phyloP scores from a whole-genome alignment of 2,888 invertebrate species.

The Drosophila macrospina region DNA sequence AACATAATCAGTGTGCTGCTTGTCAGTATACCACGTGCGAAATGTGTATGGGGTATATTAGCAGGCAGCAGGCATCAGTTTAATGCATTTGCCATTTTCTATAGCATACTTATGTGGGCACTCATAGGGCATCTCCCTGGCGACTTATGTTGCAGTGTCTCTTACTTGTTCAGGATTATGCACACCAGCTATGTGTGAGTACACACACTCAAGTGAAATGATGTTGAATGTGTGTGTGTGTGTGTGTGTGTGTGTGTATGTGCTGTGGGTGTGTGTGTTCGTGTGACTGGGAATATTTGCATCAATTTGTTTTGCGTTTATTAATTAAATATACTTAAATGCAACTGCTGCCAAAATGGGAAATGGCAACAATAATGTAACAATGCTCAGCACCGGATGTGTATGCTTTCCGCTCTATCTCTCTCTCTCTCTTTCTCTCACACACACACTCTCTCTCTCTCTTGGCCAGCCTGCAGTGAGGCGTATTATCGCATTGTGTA shows the following conservation, averaged over 20 bases:
- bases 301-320: slow-evolving; percentile 64
- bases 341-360: slow-evolving; percentile 62
- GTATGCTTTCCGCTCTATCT: not conserved
- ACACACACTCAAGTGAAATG: slow-evolving; percentile 8
- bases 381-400: slow-evolving; percentile 37
- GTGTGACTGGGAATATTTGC: slow-evolving; percentile 45
- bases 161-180: slow-evolving; percentile 55
- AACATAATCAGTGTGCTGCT: slow-evolving; percentile 73
- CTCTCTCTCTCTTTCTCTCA: not conserved
- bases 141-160: not conserved
- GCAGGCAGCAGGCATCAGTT: no score
- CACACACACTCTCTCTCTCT: not conserved
- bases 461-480: not conserved
- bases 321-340: slow-evolving; percentile 70
- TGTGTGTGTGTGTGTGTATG: slow-evolving; percentile 14
- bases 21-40: slow-evolving; percentile 53
- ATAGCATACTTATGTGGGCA: slow-evolving; percentile 19
- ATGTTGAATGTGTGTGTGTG: slow-evolving; percentile 13
- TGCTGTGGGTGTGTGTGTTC: slow-evolving; percentile 19
- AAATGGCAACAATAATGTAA: slow-evolving; percentile 42
- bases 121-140: not conserved
- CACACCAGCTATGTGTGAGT: slow-evolving; percentile 19
- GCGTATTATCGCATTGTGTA: slow-evolving; percentile 51
- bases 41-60: not conserved
- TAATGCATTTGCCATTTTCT: not conserved